phyloP scores from a whole-genome alignment of 2,113 vertebrate species.

The Ia io region DNA sequence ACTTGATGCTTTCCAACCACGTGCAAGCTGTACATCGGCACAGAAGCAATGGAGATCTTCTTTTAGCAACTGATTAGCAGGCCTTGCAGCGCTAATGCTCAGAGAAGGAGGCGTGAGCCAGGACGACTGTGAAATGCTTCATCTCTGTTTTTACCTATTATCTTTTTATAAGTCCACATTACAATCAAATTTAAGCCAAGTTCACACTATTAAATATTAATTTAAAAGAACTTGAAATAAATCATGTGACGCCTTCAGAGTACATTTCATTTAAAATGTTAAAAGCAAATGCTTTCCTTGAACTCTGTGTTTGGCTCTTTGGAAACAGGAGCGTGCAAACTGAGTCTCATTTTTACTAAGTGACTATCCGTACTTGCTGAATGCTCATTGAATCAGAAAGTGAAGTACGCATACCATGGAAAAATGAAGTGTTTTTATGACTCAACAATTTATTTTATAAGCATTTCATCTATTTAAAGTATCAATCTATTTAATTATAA shows the following conservation, averaged over 20 bases:
- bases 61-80: background rate
- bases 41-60: background rate
- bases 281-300: slow-evolving; percentile 50
- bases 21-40: background rate
- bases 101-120: background rate
- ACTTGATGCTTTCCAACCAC: background rate
- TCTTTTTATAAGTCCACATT: slow-evolving; percentile 43
- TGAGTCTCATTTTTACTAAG: slow-evolving; percentile 52
- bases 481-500: background rate
- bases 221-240: slow-evolving; percentile 63
- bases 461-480: slow-evolving; percentile 45
- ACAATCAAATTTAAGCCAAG: slow-evolving; percentile 18
- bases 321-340: background rate
- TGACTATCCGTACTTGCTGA: background rate
- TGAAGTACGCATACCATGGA: background rate
- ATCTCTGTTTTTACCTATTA: slow-evolving; percentile 44
- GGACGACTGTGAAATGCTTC: background rate
- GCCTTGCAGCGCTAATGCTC: background rate
- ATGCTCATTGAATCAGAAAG: slow-evolving; percentile 23
- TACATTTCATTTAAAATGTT: slow-evolving; percentile 66
- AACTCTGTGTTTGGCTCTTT: slow-evolving; percentile 12
- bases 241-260: slow-evolving; percentile 38
- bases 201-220: slow-evolving; percentile 65
- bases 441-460: slow-evolving; percentile 52
- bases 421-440: slow-evolving; percentile 29